These are phyloP conservation scores for Serripes groenlandicus DNA, from an alignment of 2,888 invertebrate species.

Conservation along the genomic window DNA sequence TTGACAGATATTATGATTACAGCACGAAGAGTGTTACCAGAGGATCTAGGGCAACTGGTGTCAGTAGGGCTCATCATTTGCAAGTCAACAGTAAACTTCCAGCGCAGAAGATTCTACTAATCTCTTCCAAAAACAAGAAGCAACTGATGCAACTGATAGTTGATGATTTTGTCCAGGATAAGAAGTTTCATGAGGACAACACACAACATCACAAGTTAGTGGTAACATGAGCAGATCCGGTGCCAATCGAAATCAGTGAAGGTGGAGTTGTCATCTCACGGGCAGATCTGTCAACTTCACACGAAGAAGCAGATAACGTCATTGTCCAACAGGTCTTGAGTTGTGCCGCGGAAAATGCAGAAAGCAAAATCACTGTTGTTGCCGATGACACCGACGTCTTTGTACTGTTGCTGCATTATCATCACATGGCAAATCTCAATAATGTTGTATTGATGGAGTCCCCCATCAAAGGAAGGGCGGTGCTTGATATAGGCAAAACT, in stretches of 20 bases:
- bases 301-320: neutral
- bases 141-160: neutral
- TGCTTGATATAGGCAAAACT: neutral
- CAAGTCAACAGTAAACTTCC: too few relatives aligned
- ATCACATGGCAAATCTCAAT: neutral
- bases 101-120: too few relatives aligned
- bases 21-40: too few relatives aligned
- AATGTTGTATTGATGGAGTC: neutral
- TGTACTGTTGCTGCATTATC: neutral
- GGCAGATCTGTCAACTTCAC: neutral
- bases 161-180: neutral
- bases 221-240: neutral
- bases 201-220: neutral
- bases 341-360: neutral
- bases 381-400: constrained; percentile 5
- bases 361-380: neutral
- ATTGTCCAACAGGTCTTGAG: neutral
- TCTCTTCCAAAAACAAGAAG: too few relatives aligned
- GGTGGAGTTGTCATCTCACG: neutral
- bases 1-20: constrained; percentile 14
- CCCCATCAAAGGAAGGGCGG: neutral
- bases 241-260: neutral
- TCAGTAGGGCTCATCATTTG: too few relatives aligned
- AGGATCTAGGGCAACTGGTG: too few relatives aligned
- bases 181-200: neutral